Percentiles rank a stretch among this genome's conserved stretches.
These are phyloP conservation scores for Silvanus unidentatus DNA, from an alignment of 2,888 invertebrate genomes.

Conservation along the genomic window DNA sequence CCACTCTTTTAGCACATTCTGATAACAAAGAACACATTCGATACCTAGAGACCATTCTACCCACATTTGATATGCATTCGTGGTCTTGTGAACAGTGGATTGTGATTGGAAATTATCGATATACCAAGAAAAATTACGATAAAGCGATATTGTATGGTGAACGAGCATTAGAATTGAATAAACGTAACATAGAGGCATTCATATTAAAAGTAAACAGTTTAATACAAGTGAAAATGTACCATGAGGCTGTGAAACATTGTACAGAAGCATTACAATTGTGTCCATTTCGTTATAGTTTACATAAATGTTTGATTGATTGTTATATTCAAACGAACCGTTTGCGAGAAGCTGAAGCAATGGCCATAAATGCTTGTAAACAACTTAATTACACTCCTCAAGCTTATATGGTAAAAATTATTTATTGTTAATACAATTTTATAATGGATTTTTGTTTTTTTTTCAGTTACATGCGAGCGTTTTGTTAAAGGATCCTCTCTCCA, in stretches of 20 bases:
- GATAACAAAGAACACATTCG: slow-evolving; percentile 37
- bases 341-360: slow-evolving; percentile 67
- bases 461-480: slow-evolving; percentile 71
- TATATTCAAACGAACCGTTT: slow-evolving; percentile 62
- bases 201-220: slow-evolving; percentile 67
- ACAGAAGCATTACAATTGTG: slow-evolving; percentile 60
- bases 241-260: slow-evolving; percentile 61
- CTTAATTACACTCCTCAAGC: slow-evolving; percentile 67
- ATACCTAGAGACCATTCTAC: slow-evolving; percentile 32
- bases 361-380: slow-evolving; percentile 64
- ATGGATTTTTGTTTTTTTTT: slow-evolving; percentile 31
- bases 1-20: slow-evolving; percentile 34
- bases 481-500: slow-evolving; percentile 58
- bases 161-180: slow-evolving; percentile 56
- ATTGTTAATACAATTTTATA: too few relatives aligned
- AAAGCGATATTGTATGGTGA: slow-evolving; percentile 68
- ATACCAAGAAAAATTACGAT: slow-evolving; percentile 57
- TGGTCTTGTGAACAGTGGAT: slow-evolving; percentile 64
- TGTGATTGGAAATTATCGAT: slow-evolving; percentile 66
- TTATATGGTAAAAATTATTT: slow-evolving; percentile 55
- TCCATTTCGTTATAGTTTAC: slow-evolving; percentile 60
- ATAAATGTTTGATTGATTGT: slow-evolving; percentile 72
- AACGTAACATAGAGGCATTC: slow-evolving; percentile 64
- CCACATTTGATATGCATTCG: slow-evolving; percentile 32
- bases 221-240: slow-evolving; percentile 59